phyloP scores from a whole-genome alignment of 2,113 vertebrate genomes.

The Seriola rivoliana region DNA sequence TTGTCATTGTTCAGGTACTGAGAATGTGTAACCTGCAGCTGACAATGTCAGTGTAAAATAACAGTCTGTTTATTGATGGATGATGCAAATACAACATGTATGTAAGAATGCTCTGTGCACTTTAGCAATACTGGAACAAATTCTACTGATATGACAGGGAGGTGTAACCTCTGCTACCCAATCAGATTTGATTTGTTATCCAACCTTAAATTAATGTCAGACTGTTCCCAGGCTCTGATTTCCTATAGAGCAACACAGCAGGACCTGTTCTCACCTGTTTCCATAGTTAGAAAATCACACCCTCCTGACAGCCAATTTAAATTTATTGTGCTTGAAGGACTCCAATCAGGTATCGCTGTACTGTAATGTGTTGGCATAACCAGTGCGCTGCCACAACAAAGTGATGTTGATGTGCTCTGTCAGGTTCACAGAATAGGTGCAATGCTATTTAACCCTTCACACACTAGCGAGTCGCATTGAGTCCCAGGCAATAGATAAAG shows the following conservation, averaged over 20 bases:
- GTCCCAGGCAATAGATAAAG: background rate
- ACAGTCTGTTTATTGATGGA: background rate
- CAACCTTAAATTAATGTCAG: slow-evolving; percentile 8
- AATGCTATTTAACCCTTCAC: slow-evolving; percentile 50
- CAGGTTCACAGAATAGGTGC: slow-evolving; percentile 52
- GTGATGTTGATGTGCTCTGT: slow-evolving; percentile 65
- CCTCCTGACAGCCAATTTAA: slow-evolving; percentile 45
- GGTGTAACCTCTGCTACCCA: background rate
- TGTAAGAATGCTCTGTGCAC: background rate
- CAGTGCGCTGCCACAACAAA: slow-evolving; percentile 54
- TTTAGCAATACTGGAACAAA: background rate
- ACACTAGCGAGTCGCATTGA: slow-evolving; percentile 15
- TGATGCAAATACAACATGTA: background rate
- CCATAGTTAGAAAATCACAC: slow-evolving; percentile 40
- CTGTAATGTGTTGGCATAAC: slow-evolving; percentile 42
- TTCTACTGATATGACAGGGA: background rate
- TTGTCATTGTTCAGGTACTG: background rate
- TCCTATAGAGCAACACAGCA: slow-evolving; percentile 7
- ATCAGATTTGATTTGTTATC: background rate
- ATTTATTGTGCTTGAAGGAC: slow-evolving; percentile 69
- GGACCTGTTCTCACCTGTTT: slow-evolving; percentile 20
- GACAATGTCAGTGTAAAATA: background rate
- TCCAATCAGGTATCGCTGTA: slow-evolving; percentile 61
- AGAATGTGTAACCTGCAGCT: background rate
- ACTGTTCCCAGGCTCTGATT: background rate